phyloP scores from a whole-genome alignment of 2,888 invertebrate species.

The Dermolepida albohirtum region DNA sequence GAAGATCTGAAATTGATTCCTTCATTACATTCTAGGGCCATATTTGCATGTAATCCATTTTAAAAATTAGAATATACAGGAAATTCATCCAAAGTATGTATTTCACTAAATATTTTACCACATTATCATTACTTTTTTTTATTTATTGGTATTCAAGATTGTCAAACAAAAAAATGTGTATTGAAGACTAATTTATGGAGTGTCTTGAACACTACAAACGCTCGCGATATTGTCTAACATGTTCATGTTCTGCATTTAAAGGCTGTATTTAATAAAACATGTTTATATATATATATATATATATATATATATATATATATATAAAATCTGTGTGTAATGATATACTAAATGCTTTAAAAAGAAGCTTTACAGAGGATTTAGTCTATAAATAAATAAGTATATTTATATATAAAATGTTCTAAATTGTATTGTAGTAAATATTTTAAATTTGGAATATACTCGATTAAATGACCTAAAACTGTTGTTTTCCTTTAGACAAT shows the following conservation, averaged over 20 bases:
- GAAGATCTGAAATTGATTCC: too few relatives aligned
- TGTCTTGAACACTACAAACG: conserved; percentile 15
- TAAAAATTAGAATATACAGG: too few relatives aligned
- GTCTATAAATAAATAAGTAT: conserved; percentile 21
- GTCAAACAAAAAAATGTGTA: too few relatives aligned
- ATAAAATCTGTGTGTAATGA: not conserved
- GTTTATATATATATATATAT: conserved; percentile 6
- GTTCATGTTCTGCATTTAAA: conserved; percentile 2
- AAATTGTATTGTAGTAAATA: not conserved
- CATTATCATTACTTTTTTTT: too few relatives aligned
- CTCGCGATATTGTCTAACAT: conserved; percentile 17
- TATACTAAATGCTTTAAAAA: conserved; percentile 17
- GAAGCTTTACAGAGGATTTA: conserved; percentile 16
- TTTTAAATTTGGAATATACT: not conserved
- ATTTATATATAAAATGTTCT: conserved; percentile 12
- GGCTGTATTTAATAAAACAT: not conserved
- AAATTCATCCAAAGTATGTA: too few relatives aligned
- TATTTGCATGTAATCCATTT: too few relatives aligned
- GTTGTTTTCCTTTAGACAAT: too few relatives aligned
- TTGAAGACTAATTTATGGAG: not conserved
- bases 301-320: conserved; percentile 9
- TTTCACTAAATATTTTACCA: too few relatives aligned
- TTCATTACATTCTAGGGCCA: too few relatives aligned
- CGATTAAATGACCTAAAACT: too few relatives aligned
- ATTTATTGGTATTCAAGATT: too few relatives aligned